These are phyloP conservation scores for Ancistrus triradiatus DNA, from an alignment of 2,113 vertebrate species.

Conservation along the genomic window DNA sequence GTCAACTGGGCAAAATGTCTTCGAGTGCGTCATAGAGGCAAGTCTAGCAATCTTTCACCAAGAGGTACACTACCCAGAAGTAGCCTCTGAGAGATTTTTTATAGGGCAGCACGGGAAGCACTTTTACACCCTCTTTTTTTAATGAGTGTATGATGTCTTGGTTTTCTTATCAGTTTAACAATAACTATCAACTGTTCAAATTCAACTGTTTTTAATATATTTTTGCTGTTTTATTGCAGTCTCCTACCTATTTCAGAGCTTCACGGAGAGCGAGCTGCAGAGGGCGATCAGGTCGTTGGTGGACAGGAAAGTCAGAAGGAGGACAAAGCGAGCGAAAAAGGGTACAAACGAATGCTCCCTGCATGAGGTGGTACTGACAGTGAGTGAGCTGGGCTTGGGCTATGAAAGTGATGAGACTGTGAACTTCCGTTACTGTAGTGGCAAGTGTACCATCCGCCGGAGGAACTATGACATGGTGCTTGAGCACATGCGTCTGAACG, in stretches of 20 bases:
- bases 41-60: too few relatives aligned
- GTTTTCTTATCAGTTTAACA: too few relatives aligned
- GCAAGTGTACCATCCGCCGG: slow-evolving; percentile 73
- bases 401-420: slow-evolving; percentile 89
- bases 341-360: slow-evolving; percentile 70
- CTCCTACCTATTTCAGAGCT: slow-evolving; percentile 84
- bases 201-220: too few relatives aligned
- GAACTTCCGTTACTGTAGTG: slow-evolving; percentile 90
- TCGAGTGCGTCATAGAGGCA: too few relatives aligned
- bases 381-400: slow-evolving; percentile 88
- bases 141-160: too few relatives aligned
- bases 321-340: slow-evolving; percentile 78
- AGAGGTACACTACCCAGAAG: too few relatives aligned
- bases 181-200: too few relatives aligned
- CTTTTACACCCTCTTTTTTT: too few relatives aligned
- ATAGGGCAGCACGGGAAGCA: too few relatives aligned
- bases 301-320: slow-evolving; percentile 66
- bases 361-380: slow-evolving; percentile 80
- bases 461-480: slow-evolving; percentile 89
- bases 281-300: slow-evolving; percentile 76
- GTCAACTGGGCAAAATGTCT: too few relatives aligned
- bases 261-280: slow-evolving; percentile 84
- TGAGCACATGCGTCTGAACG: slow-evolving; percentile 69
- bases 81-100: too few relatives aligned
- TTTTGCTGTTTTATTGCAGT: slow-evolving; percentile 62